Conservation (phyloP, 1,140 invertebrate genomes). For the Helicoverpa armigera region DNA sequence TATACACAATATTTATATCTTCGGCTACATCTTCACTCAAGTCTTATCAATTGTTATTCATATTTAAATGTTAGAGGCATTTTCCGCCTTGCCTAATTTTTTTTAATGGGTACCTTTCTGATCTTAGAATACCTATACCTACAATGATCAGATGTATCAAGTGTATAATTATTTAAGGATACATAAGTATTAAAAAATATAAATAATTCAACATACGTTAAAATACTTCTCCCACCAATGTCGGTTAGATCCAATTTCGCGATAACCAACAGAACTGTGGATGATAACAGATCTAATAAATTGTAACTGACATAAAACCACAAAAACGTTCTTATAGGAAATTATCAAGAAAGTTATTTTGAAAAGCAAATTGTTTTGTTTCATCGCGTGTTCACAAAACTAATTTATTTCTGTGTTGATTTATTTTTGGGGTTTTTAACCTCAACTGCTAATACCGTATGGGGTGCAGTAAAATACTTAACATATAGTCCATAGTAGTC, state of each 20-base stretch:
- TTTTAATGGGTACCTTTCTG: too few relatives aligned
- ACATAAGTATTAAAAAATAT: too few relatives aligned
- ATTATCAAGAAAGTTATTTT: constrained; percentile 76
- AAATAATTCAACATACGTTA: not conserved
- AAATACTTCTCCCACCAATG: not conserved
- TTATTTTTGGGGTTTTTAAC: constrained; percentile 68
- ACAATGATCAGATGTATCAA: too few relatives aligned
- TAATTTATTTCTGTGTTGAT: constrained; percentile 77
- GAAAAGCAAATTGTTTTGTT: constrained; percentile 71
- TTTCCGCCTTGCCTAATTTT: not conserved
- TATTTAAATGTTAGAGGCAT: not conserved
- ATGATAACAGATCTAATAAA: constrained; percentile 62
- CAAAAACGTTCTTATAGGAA: constrained; percentile 65
- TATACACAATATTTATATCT: constrained; percentile 5
- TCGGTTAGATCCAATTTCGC: constrained; percentile 31
- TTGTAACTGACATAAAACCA: constrained; percentile 68
- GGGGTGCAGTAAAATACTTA: too few relatives aligned
- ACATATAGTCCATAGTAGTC: too few relatives aligned
- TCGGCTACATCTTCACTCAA: not conserved
- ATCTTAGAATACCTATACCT: too few relatives aligned
- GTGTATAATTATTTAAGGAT: too few relatives aligned
- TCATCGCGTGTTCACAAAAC: constrained; percentile 80
- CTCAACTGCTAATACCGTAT: not conserved
- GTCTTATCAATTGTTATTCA: not conserved
- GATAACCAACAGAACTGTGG: constrained; percentile 56